Evolutionary conservation across 2,797 vertebrate genomes (phyloP).

Genomic region (Zenarchopterus dispar): DNA sequence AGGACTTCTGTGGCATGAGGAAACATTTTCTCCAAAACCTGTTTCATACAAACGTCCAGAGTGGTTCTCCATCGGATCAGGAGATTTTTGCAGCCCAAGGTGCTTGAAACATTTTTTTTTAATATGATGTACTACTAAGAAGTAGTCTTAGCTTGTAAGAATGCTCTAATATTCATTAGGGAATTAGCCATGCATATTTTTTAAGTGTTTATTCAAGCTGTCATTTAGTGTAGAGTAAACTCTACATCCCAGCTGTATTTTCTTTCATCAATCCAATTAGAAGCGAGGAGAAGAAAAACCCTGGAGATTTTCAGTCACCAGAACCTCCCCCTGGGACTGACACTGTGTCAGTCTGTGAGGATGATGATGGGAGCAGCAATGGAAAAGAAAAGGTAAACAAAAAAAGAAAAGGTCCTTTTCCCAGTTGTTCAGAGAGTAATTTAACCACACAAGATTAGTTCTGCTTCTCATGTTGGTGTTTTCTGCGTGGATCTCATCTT

Average conservation of each 20-base stretch:
- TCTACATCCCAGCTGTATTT: conserved; percentile 17
- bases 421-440: conserved; percentile 1
- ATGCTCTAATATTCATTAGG: not conserved
- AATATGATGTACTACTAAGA: not conserved
- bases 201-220: not conserved
- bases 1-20: conserved; percentile 78
- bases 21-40: conserved; percentile 28
- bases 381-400: conserved; percentile 73
- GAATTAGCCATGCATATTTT: not conserved
- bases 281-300: conserved; percentile 63
- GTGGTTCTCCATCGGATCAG: conserved; percentile 48
- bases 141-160: not conserved
- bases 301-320: conserved; percentile 49
- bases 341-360: conserved; percentile 73
- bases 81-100: conserved; percentile 39
- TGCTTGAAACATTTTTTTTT: conserved; percentile 27
- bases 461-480: conserved; percentile 1
- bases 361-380: conserved; percentile 51
- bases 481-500: not conserved
- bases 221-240: conserved; percentile 6
- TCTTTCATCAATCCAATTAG: conserved; percentile 51
- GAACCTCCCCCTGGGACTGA: conserved; percentile 76
- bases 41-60: conserved; percentile 56
- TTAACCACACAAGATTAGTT: not conserved
- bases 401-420: conserved; percentile 18